Evolutionary conservation across 2,888 invertebrate genomes (phyloP).

Genomic region (Latrodectus hesperus): DNA sequence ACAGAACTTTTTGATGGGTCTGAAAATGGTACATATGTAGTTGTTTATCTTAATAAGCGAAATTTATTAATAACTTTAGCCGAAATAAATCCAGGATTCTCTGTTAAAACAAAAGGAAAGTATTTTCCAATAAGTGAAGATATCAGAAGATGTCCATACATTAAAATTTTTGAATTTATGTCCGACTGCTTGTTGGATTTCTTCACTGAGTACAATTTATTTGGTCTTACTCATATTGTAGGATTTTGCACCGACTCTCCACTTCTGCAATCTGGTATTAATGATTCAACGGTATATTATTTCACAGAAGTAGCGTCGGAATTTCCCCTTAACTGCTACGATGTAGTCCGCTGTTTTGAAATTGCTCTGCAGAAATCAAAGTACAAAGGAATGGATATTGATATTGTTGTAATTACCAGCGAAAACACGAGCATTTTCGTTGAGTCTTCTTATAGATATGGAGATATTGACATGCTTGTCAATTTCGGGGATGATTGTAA

Average conservation of each 20-base stretch:
- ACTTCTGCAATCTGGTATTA: slow-evolving; percentile 27
- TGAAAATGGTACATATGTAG: slow-evolving; percentile 37
- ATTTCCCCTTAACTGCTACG: slow-evolving; percentile 55
- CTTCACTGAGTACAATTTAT: slow-evolving; percentile 26
- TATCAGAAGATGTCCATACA: slow-evolving; percentile 35
- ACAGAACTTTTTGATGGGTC: slow-evolving; percentile 48
- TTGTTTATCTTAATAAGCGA: slow-evolving; percentile 28
- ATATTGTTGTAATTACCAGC: slow-evolving; percentile 22
- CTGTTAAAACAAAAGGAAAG: slow-evolving; percentile 20
- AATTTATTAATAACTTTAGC: slow-evolving; percentile 21
- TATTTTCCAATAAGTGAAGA: slow-evolving; percentile 35
- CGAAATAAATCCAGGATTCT: slow-evolving; percentile 38
- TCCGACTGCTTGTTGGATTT: slow-evolving; percentile 44
- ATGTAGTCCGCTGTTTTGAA: slow-evolving; percentile 37
- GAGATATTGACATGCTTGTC: slow-evolving; percentile 23
- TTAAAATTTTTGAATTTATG: slow-evolving; percentile 46
- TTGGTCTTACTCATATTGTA: slow-evolving; percentile 12
- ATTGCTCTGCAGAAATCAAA: slow-evolving; percentile 42
- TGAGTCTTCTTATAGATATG: slow-evolving; percentile 5
- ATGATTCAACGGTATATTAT: slow-evolving; percentile 28
- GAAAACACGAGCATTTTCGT: slow-evolving; percentile 32
- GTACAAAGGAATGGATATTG: slow-evolving; percentile 18
- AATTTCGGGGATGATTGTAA: slow-evolving; percentile 39
- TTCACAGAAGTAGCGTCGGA: slow-evolving; percentile 33
- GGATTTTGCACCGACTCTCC: slow-evolving; percentile 47